Percentiles rank a stretch among this genome's conserved stretches.
Evolutionary conservation across 1,140 invertebrate genomes (phyloP).

Genomic region (Drosophila suzukii): DNA sequence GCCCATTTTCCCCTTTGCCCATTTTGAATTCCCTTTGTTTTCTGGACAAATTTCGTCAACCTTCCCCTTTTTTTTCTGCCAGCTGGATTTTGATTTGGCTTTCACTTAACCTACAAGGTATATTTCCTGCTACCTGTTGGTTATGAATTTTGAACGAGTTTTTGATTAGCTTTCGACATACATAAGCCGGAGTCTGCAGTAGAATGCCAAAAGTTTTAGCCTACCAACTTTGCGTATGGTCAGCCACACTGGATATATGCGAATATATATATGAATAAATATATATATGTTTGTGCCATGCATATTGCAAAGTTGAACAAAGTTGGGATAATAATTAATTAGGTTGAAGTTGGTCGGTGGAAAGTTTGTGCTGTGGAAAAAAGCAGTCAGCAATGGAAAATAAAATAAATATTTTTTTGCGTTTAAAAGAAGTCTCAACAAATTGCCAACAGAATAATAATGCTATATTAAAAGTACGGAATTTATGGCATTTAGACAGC

Average conservation of each 20-base stretch:
- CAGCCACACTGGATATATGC: constrained; percentile 1
- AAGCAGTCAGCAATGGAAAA: background rate
- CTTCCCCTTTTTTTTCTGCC: constrained; percentile 4
- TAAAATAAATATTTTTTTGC: background rate
- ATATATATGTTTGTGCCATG: background rate
- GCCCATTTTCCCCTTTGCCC: constrained; percentile 4
- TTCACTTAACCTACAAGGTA: constrained; percentile 4
- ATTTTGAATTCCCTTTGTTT: constrained; percentile 69
- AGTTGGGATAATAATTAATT: constrained; percentile 45
- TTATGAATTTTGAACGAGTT: constrained; percentile 72
- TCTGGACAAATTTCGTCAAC: constrained; percentile 10
- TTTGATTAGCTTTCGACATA: constrained; percentile 72
- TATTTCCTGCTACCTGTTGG: constrained; percentile 44
- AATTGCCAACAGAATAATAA: background rate
- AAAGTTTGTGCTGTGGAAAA: constrained; percentile 2
- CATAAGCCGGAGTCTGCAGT: constrained; percentile 24
- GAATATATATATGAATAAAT: background rate
- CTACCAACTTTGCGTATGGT: constrained; percentile 9
- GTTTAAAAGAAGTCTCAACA: background rate
- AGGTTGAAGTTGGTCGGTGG: constrained; percentile 2
- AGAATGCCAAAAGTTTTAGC: constrained; percentile 33
- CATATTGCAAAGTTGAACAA: constrained; percentile 13
- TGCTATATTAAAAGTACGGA: background rate
- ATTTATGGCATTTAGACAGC: background rate
- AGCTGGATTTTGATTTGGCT: constrained; percentile 27